Percentiles rank a stretch among this genome's conserved stretches.
Conservation (phyloP, 2,888 invertebrate species). For the Tetramorium bicarinatum region DNA sequence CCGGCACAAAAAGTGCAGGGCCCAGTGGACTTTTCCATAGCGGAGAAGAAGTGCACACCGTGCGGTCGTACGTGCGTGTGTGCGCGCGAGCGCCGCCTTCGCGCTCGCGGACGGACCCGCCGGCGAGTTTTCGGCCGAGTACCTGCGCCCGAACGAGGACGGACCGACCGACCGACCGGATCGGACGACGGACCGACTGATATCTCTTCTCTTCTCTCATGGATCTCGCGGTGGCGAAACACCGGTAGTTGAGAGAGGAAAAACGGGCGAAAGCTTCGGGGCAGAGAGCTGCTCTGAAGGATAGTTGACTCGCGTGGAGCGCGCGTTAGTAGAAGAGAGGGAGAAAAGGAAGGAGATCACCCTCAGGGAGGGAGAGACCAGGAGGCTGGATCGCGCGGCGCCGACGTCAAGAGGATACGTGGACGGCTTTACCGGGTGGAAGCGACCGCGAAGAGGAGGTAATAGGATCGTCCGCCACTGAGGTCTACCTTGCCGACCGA, state of each 20-base stretch:
- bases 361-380: neutral
- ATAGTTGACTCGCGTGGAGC: conserved; percentile 5
- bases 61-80: neutral
- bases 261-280: neutral
- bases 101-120: conserved; percentile 61
- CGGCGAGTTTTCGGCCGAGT: conserved; percentile 64
- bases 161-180: neutral
- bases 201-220: conserved; percentile 1
- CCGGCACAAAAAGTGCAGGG: conserved; percentile 75
- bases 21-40: conserved; percentile 77
- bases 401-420: conserved; percentile 6
- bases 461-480: conserved; percentile 59
- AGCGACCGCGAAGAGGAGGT: conserved; percentile 52
- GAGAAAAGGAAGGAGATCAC: neutral
- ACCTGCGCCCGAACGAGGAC: conserved; percentile 52
- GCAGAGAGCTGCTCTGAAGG: neutral
- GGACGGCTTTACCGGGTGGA: conserved; percentile 41
- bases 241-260: neutral
- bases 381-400: conserved; percentile 6
- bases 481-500: conserved; percentile 66
- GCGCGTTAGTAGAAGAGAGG: neutral
- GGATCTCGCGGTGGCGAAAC: neutral
- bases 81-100: conserved; percentile 65
- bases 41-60: conserved; percentile 54
- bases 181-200: conserved; percentile 8